Conservation (phyloP, 2,888 invertebrate genomes). For the Pinctada fucata region DNA sequence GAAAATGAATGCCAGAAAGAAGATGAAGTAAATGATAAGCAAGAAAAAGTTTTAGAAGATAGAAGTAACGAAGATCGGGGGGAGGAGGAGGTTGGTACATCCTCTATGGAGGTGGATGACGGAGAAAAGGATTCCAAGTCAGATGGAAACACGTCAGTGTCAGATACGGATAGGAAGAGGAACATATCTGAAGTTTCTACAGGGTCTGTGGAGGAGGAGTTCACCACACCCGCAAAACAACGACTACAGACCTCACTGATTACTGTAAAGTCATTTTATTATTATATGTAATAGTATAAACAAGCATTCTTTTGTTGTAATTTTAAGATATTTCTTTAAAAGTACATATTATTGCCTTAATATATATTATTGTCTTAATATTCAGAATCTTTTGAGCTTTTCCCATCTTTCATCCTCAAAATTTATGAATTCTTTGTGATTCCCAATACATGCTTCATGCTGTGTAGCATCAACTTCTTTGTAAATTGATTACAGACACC, state of each 20-base stretch:
- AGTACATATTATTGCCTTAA: too few relatives aligned
- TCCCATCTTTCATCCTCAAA: too few relatives aligned
- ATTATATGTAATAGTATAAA: constrained; percentile 20
- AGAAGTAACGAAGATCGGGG: background rate
- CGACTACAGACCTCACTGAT: constrained; percentile 25
- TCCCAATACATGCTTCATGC: too few relatives aligned
- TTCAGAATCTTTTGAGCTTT: too few relatives aligned
- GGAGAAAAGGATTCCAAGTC: constrained; percentile 33
- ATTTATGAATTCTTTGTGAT: too few relatives aligned
- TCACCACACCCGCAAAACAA: background rate
- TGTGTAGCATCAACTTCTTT: background rate
- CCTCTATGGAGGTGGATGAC: constrained; percentile 21
- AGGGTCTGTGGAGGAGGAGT: background rate
- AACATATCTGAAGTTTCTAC: background rate
- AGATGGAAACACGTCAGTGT: constrained; percentile 4
- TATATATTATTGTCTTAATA: too few relatives aligned
- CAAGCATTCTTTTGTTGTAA: too few relatives aligned
- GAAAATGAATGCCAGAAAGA: constrained; percentile 19
- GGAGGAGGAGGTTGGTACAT: background rate
- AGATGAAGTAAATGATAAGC: background rate
- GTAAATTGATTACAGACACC: constrained; percentile 17
- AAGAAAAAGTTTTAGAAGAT: background rate
- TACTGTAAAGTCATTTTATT: constrained; percentile 40
- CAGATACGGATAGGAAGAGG: background rate
- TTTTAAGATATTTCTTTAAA: too few relatives aligned